Base-by-base conservation (phyloP, 2,113 vertebrate species). In the Ranitomeya imitator region DNA sequence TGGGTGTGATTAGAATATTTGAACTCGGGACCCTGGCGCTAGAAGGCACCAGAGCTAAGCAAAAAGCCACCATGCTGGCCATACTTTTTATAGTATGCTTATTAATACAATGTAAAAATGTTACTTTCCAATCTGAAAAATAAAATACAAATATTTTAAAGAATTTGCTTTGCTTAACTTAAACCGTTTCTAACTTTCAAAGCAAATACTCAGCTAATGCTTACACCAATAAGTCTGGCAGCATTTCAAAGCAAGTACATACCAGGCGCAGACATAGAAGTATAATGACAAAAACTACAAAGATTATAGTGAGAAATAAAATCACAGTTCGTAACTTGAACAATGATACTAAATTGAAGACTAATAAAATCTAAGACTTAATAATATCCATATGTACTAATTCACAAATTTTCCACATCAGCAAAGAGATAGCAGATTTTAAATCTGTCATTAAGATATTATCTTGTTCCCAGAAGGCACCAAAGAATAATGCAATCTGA, bases 251-350 rank as follows among this genome's bases (percentile, higher is more conserved):
- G 93, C 91, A 94, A 86, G 86, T 88, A 92, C 95, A 93, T 93
- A 90, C 94, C 94, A 95, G 94, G 94, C 94, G 93, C 92, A 94
- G 95, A 94, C 94, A 94, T 92, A 93, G 95, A 94, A 94, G 94
- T 94, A 89, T 92, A 94, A 94, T 91, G 91, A 93, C 93, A 94
- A 95, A 69, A 91, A 93, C 93, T 94, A 94, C 92, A 95, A 93
- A 95, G 94, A 95, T 95, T 95, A 95, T 94, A 92, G 79, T 93
- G 95, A 92, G 90, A 93, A 94, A 74, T 94, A 95, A 95, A 96
- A 92, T 94, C 93, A 93, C 94, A 95, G 94, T 94, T 95, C 90
- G 86, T 95, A 95, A 95, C 94, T 95, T 92, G 92, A 94, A 93
- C 90, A 91, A 94, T 95, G 93, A 95, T 93, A 93, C 92, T 93